Percentiles rank a stretch among this genome's conserved stretches.
Evolutionary conservation across 2,113 vertebrate species (phyloP).

Genomic region (Podarcis muralis): DNA sequence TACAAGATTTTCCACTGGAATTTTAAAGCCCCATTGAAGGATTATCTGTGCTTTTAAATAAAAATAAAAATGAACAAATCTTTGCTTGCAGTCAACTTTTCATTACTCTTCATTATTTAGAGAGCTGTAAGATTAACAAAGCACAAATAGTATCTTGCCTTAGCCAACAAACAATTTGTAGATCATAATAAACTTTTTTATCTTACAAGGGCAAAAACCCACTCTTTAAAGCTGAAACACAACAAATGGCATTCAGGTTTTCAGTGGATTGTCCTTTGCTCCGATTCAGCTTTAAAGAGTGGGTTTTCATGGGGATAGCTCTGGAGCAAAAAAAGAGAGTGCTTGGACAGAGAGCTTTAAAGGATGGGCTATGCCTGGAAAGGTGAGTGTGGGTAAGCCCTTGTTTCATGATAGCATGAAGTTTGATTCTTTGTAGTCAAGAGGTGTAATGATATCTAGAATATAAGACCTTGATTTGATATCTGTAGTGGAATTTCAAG

Average conservation of each 20-base stretch:
- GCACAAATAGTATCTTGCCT: background rate
- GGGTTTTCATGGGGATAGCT: too few relatives aligned
- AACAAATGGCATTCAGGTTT: too few relatives aligned
- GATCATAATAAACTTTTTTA: background rate
- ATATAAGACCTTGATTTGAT: background rate
- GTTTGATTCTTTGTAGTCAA: background rate
- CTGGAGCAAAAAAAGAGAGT: too few relatives aligned
- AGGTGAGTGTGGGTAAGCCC: too few relatives aligned
- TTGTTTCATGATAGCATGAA: background rate
- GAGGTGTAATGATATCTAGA: background rate
- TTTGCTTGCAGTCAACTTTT: background rate
- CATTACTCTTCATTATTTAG: background rate
- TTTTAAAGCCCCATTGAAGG: slow-evolving; percentile 2
- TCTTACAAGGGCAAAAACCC: background rate
- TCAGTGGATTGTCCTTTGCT: too few relatives aligned
- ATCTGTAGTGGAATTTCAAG: background rate
- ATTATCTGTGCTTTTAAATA: background rate
- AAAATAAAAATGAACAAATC: background rate
- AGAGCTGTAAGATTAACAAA: background rate
- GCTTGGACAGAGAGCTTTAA: too few relatives aligned
- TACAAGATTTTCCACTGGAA: slow-evolving; percentile 1
- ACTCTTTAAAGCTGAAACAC: too few relatives aligned
- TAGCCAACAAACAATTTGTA: background rate
- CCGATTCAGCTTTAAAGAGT: too few relatives aligned
- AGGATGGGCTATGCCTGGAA: too few relatives aligned